Evolutionary conservation across 2,888 invertebrate species (phyloP), one percentile per base, ranked within the genome.

Genomic region (Dascillus cervinus): DNA sequence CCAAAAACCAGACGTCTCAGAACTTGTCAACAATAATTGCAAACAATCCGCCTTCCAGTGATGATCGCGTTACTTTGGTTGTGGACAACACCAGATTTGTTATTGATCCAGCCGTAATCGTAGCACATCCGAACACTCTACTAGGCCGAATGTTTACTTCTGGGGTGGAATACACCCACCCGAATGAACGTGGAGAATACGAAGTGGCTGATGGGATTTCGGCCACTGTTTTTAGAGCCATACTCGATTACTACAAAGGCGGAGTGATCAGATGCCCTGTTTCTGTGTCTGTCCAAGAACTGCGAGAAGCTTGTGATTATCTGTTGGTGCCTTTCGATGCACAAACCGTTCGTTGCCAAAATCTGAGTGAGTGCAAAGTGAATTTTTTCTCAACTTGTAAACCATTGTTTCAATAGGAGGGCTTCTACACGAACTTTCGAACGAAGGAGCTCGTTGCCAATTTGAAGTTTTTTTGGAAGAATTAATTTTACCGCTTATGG

Each of bases 241-340:
- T 98, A 52, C 69, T 98, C 56, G 96, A 96, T 50, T 97, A 82
- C 65, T 97, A 96, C 67, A 82, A 88, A 39, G 84, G 83, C 10
- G 94, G 94, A 2, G 71, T 84, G 17, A 91, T 97, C 45, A 77
- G 88, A 19, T 98, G 97, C 58, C 98, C 98, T 0, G 91, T 94
- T 0, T 86, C 90, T 0, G 91, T 98, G 1, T 84, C 92, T 0
- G 94, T 98, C 21, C 91, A 92, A 53, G 98, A 99, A 65, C 65
- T 99, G 43, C 72, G 96, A 39, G 98, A 99, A 67, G 97, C 98
- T 11, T 98, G 98, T 60, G 98, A 99, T 65, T 99, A 98, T 64
- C 72, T 99, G 32, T 73, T 98, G 22, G 87, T 99, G 56, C 98
- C 98, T 8, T 99, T 99, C 60, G 94, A 95, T 68, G 91, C 96